Percentiles rank a stretch among this genome's conserved stretches.
These are phyloP conservation scores for Gonioctena quinquepunctata DNA, from an alignment of 1,140 invertebrate genomes.

Conservation along the genomic window DNA sequence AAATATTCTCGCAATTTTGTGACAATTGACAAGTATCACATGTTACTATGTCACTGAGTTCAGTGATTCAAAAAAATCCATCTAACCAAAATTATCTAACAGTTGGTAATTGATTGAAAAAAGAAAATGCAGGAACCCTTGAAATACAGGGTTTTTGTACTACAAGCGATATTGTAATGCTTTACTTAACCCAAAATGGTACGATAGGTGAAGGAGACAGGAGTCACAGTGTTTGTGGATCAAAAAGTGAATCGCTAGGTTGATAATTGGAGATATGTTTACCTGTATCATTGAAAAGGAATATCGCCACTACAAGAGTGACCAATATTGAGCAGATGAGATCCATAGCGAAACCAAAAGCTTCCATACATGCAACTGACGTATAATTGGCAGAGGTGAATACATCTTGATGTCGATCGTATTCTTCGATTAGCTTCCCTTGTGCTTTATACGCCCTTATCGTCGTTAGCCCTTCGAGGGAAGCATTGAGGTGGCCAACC, in stretches of 20 bases:
- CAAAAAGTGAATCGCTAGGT: background rate
- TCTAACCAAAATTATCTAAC: no score
- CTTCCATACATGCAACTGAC: constrained; percentile 65
- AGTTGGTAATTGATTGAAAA: no score
- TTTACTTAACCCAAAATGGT: background rate
- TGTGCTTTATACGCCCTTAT: constrained; percentile 81
- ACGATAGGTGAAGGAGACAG: background rate
- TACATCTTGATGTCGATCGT: constrained; percentile 76
- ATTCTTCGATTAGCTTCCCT: constrained; percentile 75
- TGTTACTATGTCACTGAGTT: no score
- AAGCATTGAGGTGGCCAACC: constrained; percentile 58
- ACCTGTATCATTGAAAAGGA: constrained; percentile 66
- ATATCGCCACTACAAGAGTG: constrained; percentile 68
- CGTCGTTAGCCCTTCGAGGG: constrained; percentile 56
- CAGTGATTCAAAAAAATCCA: no score
- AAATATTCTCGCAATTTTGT: no score
- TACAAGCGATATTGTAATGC: background rate
- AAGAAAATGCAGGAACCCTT: no score
- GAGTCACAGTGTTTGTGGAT: background rate
- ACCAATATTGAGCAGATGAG: constrained; percentile 76
- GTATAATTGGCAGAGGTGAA: constrained; percentile 69
- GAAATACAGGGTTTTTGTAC: background rate
- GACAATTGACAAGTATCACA: no score
- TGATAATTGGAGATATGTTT: constrained; percentile 30
- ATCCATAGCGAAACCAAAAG: constrained; percentile 79